These are phyloP conservation scores for Pomatorhinus ruficollis DNA, from an alignment of 2,113 vertebrate genomes.

Conservation along the genomic window DNA sequence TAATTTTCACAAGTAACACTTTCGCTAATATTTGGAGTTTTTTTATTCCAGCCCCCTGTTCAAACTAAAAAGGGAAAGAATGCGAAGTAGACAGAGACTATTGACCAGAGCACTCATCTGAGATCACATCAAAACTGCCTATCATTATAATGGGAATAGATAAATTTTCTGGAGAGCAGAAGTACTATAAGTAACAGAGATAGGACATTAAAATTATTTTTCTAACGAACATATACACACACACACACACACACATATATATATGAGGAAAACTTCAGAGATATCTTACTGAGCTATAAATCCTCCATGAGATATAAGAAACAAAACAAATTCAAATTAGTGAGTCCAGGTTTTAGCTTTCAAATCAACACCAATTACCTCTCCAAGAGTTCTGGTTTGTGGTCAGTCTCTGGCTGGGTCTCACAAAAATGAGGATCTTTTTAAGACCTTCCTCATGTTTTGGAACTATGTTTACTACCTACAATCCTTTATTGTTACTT, in stretches of 20 bases:
- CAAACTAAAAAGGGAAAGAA: background rate
- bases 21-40: background rate
- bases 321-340: background rate
- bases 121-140: background rate
- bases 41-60: background rate
- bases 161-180: background rate
- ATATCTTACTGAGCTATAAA: background rate
- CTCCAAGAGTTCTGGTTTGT: background rate
- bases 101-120: background rate
- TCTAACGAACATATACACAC: background rate
- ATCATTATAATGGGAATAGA: background rate
- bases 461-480: background rate
- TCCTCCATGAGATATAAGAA: background rate
- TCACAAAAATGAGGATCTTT: background rate
- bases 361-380: background rate
- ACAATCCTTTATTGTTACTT: background rate
- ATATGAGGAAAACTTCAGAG: background rate
- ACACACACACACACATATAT: accelerated
- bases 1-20: slow-evolving; percentile 17
- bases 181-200: background rate
- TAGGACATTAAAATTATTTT: background rate
- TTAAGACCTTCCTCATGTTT: background rate
- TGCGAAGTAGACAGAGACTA: background rate
- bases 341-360: background rate
- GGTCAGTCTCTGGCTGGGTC: background rate